Base-by-base conservation (phyloP, 2,113 vertebrate genomes). In the Hemichromis elongatus region DNA sequence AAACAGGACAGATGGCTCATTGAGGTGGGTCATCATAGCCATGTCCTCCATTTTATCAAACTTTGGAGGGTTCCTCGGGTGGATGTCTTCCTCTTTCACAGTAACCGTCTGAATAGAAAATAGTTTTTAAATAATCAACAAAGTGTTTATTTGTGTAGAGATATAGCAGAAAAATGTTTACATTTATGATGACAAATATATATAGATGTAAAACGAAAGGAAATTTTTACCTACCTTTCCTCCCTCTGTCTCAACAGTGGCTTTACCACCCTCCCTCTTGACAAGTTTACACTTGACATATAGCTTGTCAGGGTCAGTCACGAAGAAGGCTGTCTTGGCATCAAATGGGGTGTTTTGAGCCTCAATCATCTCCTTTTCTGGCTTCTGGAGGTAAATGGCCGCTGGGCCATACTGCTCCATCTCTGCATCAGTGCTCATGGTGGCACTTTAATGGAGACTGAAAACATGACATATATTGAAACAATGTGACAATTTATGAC, bases 1-100 rank as follows among this genome's bases (percentile, higher is more conserved):
- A 54, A 92, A 96, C 95, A 96, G 9, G 68, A 92, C 91, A 14
- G 57, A 86, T 30, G 88, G 88, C 82, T 92, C 73, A 37, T 91
- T 96, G 90, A 96, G 94, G 92, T 96, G 95, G 88, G 96, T 96
- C 96, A 96, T 95, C 96, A 96, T 96, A 89, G 95, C 96, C 96
- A 96, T 96, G 93, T 96, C 96, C 89, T 96, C 95, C 82, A 96
- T 95, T 68, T 95, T 96, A 24, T 96, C 92, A 7, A 83, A 96
- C 90, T 96, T 96, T 52, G 95, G 96, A 86, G 95, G 96, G 45
- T 96, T 96, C 88, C 93, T 95, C 9, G 93, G 92, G 45, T 83
- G 80, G 55, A 95, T 90, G 2, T 95, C 82, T n/a, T 95, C 93
- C 12, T 96, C 95, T 77, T 94, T 96, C 5, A 96, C 94, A 50